Evolutionary conservation across 2,888 invertebrate species (phyloP).

Genomic region (Chaetogeoica ovagalla): DNA sequence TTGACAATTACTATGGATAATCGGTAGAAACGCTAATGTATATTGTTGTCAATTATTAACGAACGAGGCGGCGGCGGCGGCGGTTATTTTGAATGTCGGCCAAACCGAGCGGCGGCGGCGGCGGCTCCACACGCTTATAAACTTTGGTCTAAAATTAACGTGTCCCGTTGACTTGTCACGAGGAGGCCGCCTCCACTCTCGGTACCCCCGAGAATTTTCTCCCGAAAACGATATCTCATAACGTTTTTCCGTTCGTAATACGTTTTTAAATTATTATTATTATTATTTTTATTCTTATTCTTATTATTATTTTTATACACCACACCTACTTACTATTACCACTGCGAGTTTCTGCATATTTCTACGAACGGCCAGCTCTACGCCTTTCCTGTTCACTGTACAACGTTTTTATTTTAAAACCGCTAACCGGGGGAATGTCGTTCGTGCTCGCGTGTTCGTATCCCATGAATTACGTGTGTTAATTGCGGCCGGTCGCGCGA

Average conservation of each 20-base stretch:
- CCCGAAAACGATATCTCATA: background rate
- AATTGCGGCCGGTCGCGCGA: constrained; percentile 28
- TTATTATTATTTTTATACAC: no score
- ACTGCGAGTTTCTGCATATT: background rate
- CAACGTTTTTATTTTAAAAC: no score
- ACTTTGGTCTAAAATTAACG: constrained; percentile 25
- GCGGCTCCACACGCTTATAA: background rate
- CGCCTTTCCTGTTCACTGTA: no score
- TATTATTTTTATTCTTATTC: no score
- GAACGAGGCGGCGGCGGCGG: background rate
- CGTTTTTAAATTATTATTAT: background rate
- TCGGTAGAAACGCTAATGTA: background rate
- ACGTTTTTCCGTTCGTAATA: constrained; percentile 31
- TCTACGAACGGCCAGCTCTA: no score
- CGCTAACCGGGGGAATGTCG: no score
- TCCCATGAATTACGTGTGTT: constrained; percentile 51
- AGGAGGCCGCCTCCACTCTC: background rate
- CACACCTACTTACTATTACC: no score
- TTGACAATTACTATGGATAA: background rate
- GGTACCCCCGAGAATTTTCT: background rate
- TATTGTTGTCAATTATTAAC: constrained; percentile 29
- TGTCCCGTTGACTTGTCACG: constrained; percentile 1
- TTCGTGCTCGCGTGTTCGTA: constrained; percentile 43
- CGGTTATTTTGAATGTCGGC: constrained; percentile 1
- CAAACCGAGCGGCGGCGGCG: background rate